Percentiles rank a stretch among this genome's conserved stretches.
phyloP scores from a whole-genome alignment of 2,797 vertebrate species.

The Philypnodon macrostomus region DNA sequence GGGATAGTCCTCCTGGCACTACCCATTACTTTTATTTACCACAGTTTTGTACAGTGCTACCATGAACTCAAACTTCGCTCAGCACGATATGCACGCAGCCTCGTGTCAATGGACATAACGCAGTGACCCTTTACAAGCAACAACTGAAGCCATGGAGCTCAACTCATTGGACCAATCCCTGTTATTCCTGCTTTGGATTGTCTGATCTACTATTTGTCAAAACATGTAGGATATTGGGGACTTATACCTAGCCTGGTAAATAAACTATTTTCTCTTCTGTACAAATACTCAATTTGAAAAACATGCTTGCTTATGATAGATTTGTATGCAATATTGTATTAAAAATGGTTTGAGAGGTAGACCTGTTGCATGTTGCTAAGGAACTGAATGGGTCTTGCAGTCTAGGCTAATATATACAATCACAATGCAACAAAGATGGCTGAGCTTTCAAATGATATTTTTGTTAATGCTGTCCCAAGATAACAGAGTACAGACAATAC shows the following conservation, averaged over 20 bases:
- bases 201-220: no score
- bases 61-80: slow-evolving; percentile 95
- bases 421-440: no score
- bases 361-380: neutral
- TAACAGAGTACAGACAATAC: neutral
- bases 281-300: no score
- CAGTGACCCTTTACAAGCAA: slow-evolving; percentile 65
- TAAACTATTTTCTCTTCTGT: no score
- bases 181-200: no score
- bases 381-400: neutral
- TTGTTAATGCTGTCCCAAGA: neutral
- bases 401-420: neutral
- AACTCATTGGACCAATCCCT: no score
- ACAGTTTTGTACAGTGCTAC: slow-evolving; percentile 99
- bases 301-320: neutral
- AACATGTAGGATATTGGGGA: no score
- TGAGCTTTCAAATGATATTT: no score
- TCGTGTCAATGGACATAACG: slow-evolving; percentile 84
- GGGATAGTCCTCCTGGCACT: slow-evolving; percentile 95
- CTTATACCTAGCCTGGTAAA: no score
- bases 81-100: slow-evolving; percentile 86
- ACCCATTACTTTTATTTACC: slow-evolving; percentile 99
- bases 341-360: neutral
- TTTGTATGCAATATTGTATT: neutral
- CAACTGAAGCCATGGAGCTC: neutral